Evolutionary conservation across 2,888 invertebrate genomes (phyloP), one percentile per base, ranked within the genome.

Genomic region (Pharmacophagus antenor): DNA sequence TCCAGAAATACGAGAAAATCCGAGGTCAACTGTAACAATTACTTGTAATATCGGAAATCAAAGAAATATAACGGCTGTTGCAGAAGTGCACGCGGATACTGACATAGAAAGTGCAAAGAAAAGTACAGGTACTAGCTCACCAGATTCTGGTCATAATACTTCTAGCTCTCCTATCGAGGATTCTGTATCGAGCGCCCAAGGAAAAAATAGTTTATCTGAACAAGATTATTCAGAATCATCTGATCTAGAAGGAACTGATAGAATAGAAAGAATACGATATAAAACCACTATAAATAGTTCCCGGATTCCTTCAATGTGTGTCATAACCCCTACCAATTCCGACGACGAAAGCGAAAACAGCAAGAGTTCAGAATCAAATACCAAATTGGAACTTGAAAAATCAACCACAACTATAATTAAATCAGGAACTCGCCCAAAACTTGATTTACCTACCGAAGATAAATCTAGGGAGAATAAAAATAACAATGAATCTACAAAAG

Each of bases 231-330:
- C 96, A 0, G 97, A 97, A 84, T 95, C 95, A 46, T 96, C 96
- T 0, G 96, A 97, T 78, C 90, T 96, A 67, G 96, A 96, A 86
- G 96, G 96, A n/a, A 94, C 95, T 23, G 97, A 97, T 76, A 92
- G 97, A 73, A 95, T 96, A 70, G 97, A 97, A 82, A 92, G 97
- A 68, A 95, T 97, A 65, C 91, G 96, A 63, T 94, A 94, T 47
- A 97, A 97, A 85, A 97, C 97, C 0, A 95, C 95, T 1, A 95
- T 97, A 47, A 96, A 95, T 73, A 95, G 95, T 55, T 95, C 95
- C 69, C 92, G 97, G 68, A 97, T 97, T 74, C 97, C 97, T 1
- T 97, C 97, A 5, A 95, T 97, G 95, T 97, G 97, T 82, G 96
- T 96, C 2, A 96, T 97, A 53, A 97, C 97, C 17, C 97, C 97